phyloP scores from a whole-genome alignment of 30 jellyfish, hydroid and myxozoan genomes.

The Aurelia aurita region DNA sequence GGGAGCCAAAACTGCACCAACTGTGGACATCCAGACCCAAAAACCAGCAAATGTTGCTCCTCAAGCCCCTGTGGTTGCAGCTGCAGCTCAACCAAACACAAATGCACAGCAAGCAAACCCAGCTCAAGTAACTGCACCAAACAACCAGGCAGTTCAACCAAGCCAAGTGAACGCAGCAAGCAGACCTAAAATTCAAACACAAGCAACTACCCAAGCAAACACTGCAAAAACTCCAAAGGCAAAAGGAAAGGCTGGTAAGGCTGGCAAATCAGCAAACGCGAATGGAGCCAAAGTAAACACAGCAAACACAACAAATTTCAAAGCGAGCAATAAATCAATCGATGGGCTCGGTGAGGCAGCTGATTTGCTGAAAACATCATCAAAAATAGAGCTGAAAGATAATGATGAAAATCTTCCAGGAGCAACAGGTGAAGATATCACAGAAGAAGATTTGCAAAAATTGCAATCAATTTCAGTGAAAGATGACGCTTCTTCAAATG shows the following conservation, averaged over 20 bases:
- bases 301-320: not conserved
- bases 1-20: slow-evolving; percentile 6
- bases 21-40: not conserved
- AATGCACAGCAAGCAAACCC: slow-evolving; percentile 24
- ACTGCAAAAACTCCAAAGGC: slow-evolving; percentile 1
- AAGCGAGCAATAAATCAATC: not conserved
- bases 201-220: slow-evolving; percentile 9
- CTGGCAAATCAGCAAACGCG: not conserved
- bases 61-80: slow-evolving; percentile 1
- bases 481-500: slow-evolving; percentile 45
- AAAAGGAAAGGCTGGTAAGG: not conserved
- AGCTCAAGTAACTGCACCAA: slow-evolving; percentile 30
- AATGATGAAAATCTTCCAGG: slow-evolving; percentile 81
- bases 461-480: slow-evolving; percentile 81
- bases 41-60: not conserved
- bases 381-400: slow-evolving; percentile 71
- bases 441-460: slow-evolving; percentile 78
- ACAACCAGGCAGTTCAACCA: slow-evolving; percentile 7
- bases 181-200: not conserved
- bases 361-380: slow-evolving; percentile 73
- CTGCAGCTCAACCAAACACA: slow-evolving; percentile 9
- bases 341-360: slow-evolving; percentile 83
- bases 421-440: slow-evolving; percentile 79
- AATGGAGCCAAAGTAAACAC: not conserved
- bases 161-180: slow-evolving; percentile 16